phyloP scores from a whole-genome alignment of 1,140 invertebrate species.

The Drosophila aff. region DNA sequence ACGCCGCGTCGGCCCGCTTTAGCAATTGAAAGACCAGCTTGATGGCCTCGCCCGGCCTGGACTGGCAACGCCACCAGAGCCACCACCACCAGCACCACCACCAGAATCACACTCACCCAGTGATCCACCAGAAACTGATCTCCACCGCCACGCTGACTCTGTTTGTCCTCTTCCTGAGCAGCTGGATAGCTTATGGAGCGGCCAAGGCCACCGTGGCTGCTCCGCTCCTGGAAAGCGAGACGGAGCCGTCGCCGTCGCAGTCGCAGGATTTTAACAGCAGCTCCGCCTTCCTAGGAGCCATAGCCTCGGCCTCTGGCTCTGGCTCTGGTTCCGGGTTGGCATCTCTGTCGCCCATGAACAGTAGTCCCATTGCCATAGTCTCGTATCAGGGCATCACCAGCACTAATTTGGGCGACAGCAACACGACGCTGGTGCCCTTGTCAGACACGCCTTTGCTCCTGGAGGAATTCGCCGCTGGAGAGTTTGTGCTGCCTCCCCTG shows the following conservation, averaged over 20 bases:
- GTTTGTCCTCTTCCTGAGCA: slow-evolving; percentile 67
- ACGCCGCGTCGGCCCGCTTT: slow-evolving; percentile 40
- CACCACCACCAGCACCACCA: slow-evolving; percentile 30
- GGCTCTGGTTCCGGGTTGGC: slow-evolving; percentile 23
- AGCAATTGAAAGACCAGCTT: slow-evolving; percentile 28
- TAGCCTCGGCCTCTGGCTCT: slow-evolving; percentile 49
- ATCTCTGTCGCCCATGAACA: slow-evolving; percentile 38
- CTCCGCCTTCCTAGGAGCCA: slow-evolving; percentile 69
- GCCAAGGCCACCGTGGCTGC: slow-evolving; percentile 27
- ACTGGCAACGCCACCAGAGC: slow-evolving; percentile 59
- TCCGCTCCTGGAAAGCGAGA: slow-evolving; percentile 38
- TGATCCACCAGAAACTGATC: slow-evolving; percentile 69
- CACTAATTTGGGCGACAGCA: slow-evolving; percentile 54
- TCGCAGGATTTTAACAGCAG: slow-evolving; percentile 66
- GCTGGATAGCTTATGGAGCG: slow-evolving; percentile 70
- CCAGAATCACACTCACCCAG: slow-evolving; percentile 11
- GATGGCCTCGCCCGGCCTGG: slow-evolving; percentile 66
- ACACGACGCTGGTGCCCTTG: slow-evolving; percentile 52
- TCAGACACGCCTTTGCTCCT: slow-evolving; percentile 56
- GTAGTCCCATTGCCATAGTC: slow-evolving; percentile 66
- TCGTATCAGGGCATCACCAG: slow-evolving; percentile 56
- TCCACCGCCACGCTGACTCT: slow-evolving; percentile 69
- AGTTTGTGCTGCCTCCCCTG: slow-evolving; percentile 83
- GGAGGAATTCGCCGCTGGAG: slow-evolving; percentile 62
- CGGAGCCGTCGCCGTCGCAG: slow-evolving; percentile 20